phyloP scores from a whole-genome alignment of 1,140 invertebrate species.

The Halesus radiatus region DNA sequence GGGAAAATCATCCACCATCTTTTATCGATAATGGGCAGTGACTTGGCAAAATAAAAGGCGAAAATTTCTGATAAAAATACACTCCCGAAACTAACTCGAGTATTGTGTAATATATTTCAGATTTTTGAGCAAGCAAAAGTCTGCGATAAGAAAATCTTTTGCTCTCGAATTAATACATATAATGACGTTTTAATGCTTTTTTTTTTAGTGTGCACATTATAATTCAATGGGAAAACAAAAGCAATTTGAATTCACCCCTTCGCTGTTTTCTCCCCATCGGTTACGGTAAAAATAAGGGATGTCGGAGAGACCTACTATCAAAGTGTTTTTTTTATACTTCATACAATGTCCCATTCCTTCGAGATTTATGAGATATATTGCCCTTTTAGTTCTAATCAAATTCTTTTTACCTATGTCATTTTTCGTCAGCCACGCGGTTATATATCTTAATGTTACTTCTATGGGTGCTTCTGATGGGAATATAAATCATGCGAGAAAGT shows the following conservation, averaged over 20 bases:
- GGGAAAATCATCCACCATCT: constrained; percentile 11
- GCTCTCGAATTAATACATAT: constrained; percentile 11
- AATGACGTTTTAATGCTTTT: constrained; percentile 26
- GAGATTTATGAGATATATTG: constrained; percentile 17
- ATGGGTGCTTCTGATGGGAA: not conserved
- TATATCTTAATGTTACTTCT: not conserved
- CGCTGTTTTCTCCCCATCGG: not conserved
- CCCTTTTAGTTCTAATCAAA: constrained; percentile 7
- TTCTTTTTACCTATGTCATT: constrained; percentile 28
- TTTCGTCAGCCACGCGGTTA: not conserved
- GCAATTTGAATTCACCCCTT: constrained; percentile 21
- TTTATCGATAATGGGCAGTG: constrained; percentile 26
- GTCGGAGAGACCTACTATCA: not conserved
- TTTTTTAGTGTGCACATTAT: not conserved
- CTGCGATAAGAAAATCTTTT: not conserved
- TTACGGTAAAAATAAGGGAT: not conserved
- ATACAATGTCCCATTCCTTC: constrained; percentile 1
- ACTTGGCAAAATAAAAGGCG: constrained; percentile 19
- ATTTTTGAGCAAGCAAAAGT: not conserved
- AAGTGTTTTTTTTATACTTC: not conserved
- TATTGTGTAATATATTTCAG: not conserved
- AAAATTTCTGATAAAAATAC: constrained; percentile 16
- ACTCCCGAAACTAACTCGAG: not conserved
- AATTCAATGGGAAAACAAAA: constrained; percentile 24
- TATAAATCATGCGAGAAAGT: not conserved